These are phyloP conservation scores for Gymnodraco acuticeps DNA, from an alignment of 2,797 vertebrate genomes.

Conservation along the genomic window DNA sequence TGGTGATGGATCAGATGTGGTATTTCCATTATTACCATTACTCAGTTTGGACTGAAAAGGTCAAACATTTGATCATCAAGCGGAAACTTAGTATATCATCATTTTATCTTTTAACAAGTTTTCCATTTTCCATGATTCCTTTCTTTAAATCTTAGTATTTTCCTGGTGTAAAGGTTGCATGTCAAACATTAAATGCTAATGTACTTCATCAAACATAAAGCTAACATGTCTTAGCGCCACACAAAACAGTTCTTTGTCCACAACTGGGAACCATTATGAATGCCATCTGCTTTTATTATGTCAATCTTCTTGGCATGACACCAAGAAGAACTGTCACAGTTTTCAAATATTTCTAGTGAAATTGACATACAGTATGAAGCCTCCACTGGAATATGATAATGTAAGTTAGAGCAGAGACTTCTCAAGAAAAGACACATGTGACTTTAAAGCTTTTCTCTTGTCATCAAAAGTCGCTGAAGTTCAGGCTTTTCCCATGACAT, in stretches of 20 bases:
- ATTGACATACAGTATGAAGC: conserved; percentile 37
- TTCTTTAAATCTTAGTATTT: not conserved
- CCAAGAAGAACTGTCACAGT: conserved; percentile 23
- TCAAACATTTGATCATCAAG: not conserved
- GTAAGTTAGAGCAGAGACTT: conserved; percentile 24
- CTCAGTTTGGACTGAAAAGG: not conserved
- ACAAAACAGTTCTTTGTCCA: conserved; percentile 26
- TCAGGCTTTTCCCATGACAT: conserved; percentile 25
- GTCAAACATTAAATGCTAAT: not conserved
- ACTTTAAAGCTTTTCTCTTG: conserved; percentile 26
- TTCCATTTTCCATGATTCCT: not conserved
- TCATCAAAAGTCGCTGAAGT: conserved; percentile 29
- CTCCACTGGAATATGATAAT: conserved; percentile 29
- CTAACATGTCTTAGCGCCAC: not conserved
- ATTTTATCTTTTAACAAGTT: not conserved
- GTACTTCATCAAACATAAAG: not conserved
- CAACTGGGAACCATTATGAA: not conserved
- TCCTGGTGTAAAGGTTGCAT: not conserved
- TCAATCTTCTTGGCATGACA: conserved; percentile 21
- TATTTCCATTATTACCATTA: not conserved
- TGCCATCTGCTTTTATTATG: conserved; percentile 22
- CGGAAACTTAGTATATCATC: too few species aligned
- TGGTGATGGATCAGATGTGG: not conserved
- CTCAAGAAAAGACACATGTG: conserved; percentile 19
- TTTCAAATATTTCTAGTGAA: conserved; percentile 37